Evolutionary conservation across 2,888 invertebrate genomes (phyloP), one percentile per base, ranked within the genome.

Genomic region (Elysia crispata): DNA sequence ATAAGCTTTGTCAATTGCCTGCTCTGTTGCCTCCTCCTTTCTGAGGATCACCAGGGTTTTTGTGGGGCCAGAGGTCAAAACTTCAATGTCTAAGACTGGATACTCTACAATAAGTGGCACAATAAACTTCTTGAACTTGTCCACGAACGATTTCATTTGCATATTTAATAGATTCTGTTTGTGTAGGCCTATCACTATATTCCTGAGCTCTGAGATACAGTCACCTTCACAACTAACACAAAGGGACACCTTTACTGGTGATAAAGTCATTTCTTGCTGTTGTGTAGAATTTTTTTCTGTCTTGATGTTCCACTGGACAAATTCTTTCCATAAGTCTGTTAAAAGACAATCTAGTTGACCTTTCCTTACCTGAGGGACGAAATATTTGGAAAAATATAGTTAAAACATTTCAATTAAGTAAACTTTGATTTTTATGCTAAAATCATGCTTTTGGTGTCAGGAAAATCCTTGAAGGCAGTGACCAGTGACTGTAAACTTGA

Each of bases 121-220:
- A 3, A 95, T 90, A 82, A 94, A 91, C 50, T 94, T 93, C 85
- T 95, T 91, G 25, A 96, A 87, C 86, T 94, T 94, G 79, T 93
- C 92, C 1, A 94, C 93, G 86, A 96, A 94, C 76, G 93, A 92
- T 54, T 94, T 92, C 8, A 96, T 89, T 87, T 94, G 94, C 41
- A 86, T 86, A 89, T 93, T 88, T 86, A 95, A 86, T 30, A 89
- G 83, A 41, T 84, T 84, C 25, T 89, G 62, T 60, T 87, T 85
- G 23, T 87, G 80, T 88, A 91, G 87, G 1, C 89, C 90, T 20
- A 85, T 72, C 0, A 90, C 83, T 0, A 88, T 81, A 72, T 86
- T 86, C 6, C 76, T 70, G n/a, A 90, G 76, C 18, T 85, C 49
- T 31, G 60, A 23, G 41, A 11, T 5, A 15, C 28, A 8, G 15